phyloP scores from a whole-genome alignment of 2,797 vertebrate species.

The Diplodus sargus region DNA sequence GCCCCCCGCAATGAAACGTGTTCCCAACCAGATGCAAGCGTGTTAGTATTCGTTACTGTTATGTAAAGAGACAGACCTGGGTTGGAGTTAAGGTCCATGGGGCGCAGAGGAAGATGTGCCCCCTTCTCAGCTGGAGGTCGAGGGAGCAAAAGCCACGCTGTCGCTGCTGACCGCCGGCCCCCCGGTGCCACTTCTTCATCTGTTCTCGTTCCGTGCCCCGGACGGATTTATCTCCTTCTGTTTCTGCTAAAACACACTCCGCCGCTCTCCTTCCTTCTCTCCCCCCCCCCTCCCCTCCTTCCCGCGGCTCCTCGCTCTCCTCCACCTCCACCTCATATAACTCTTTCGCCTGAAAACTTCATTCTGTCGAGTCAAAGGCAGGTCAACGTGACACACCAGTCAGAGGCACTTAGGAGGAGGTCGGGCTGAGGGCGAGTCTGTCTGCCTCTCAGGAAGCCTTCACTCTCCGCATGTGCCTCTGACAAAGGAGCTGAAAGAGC shows the following conservation, averaged over 20 bases:
- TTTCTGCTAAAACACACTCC: constrained; percentile 51
- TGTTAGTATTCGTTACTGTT: constrained; percentile 40
- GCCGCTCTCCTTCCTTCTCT: constrained; percentile 38
- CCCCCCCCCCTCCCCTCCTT: constrained; percentile 18
- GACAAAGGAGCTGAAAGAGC: constrained; percentile 51
- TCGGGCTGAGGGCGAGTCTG: constrained; percentile 62
- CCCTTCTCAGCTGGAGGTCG: constrained; percentile 57
- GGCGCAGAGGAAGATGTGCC: constrained; percentile 55
- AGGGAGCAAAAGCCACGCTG: constrained; percentile 71
- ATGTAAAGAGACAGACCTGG: constrained; percentile 82
- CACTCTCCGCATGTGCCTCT: constrained; percentile 28
- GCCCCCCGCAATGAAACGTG: constrained; percentile 17
- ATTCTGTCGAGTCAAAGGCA: constrained; percentile 54
- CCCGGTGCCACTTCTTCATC: constrained; percentile 77
- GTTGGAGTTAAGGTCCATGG: constrained; percentile 84
- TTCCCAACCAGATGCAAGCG: constrained; percentile 38
- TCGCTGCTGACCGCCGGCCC: constrained; percentile 71
- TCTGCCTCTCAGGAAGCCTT: constrained; percentile 52
- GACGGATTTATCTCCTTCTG: constrained; percentile 57
- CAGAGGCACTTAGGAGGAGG: constrained; percentile 58
- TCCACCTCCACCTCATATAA: constrained; percentile 62
- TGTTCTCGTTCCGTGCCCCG: constrained; percentile 66
- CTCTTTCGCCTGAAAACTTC: constrained; percentile 53
- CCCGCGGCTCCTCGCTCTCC: constrained; percentile 39
- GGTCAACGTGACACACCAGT: constrained; percentile 69